Percentiles rank a stretch among this genome's conserved stretches.
phyloP scores from a whole-genome alignment of 2,888 invertebrate species.

The Aphidoletes aphidimyza region DNA sequence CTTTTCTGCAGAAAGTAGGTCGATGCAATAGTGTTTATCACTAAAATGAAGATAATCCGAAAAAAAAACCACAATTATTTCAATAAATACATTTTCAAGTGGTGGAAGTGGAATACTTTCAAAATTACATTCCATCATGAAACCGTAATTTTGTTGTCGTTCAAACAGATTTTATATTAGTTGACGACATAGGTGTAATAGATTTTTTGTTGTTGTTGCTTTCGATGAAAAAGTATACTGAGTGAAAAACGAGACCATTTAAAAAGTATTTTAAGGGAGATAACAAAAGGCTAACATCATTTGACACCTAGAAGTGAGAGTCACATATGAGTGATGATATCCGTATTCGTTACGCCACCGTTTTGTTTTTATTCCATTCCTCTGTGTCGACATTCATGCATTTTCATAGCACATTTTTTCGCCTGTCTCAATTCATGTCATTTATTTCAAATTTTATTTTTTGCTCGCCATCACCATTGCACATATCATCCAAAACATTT shows the following conservation, averaged over 20 bases:
- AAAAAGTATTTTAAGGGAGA: not conserved
- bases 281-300: not conserved
- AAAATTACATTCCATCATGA: too few species aligned
- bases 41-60: not conserved
- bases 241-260: not conserved
- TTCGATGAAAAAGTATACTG: too few species aligned
- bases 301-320: not conserved
- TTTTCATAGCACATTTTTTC: not conserved
- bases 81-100: too few species aligned
- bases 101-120: too few species aligned
- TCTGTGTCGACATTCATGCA: not conserved
- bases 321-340: constrained; percentile 25
- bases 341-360: not conserved
- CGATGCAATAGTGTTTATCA: not conserved
- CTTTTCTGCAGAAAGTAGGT: constrained; percentile 10
- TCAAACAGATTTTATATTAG: too few species aligned
- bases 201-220: not conserved
- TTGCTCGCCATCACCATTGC: not conserved
- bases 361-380: too few species aligned
- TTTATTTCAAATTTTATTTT: not conserved
- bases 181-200: not conserved
- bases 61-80: too few species aligned
- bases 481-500: not conserved
- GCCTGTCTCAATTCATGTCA: not conserved
- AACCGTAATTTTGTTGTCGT: too few species aligned